Percentiles rank a stretch among this genome's conserved stretches.
phyloP scores from a whole-genome alignment of 92 coral and sea anemone genomes.

The Zoanthus sansibaricus region DNA sequence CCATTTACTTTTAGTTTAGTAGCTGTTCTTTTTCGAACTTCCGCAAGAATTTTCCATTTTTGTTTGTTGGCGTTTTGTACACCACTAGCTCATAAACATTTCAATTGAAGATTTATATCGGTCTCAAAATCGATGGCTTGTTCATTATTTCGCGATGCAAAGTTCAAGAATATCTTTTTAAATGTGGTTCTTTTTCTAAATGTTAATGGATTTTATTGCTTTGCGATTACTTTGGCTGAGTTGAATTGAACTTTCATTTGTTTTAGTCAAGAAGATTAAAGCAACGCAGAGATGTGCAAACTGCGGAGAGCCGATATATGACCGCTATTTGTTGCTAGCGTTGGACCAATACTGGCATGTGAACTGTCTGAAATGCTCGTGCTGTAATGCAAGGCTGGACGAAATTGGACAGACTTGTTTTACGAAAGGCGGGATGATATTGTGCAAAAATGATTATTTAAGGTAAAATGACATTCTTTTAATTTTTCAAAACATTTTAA shows the following conservation, averaged over 20 bases:
- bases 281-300: conserved; percentile 58
- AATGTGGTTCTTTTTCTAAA: conserved; percentile 20
- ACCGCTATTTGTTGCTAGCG: conserved; percentile 56
- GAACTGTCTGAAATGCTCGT: conserved; percentile 67
- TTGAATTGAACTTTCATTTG: conserved; percentile 18
- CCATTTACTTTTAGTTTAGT: neutral
- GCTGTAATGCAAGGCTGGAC: conserved; percentile 58
- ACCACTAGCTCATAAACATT: conserved; percentile 41
- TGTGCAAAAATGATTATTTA: conserved; percentile 60
- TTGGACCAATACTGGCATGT: conserved; percentile 70
- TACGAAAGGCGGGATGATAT: conserved; percentile 65
- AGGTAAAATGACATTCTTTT: conserved; percentile 30
- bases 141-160: neutral
- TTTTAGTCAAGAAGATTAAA: conserved; percentile 38
- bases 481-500: neutral
- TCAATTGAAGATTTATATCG: conserved; percentile 38
- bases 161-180: neutral
- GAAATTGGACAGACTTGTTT: conserved; percentile 64
- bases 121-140: conserved; percentile 4
- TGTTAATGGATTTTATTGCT: neutral
- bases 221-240: conserved; percentile 2
- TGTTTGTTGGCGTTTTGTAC: conserved; percentile 30
- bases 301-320: conserved; percentile 64
- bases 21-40: conserved; percentile 38
- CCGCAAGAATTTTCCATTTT: neutral